Evolutionary conservation across 2,797 vertebrate genomes (phyloP).

Genomic region (Pangasius mekongensis): DNA sequence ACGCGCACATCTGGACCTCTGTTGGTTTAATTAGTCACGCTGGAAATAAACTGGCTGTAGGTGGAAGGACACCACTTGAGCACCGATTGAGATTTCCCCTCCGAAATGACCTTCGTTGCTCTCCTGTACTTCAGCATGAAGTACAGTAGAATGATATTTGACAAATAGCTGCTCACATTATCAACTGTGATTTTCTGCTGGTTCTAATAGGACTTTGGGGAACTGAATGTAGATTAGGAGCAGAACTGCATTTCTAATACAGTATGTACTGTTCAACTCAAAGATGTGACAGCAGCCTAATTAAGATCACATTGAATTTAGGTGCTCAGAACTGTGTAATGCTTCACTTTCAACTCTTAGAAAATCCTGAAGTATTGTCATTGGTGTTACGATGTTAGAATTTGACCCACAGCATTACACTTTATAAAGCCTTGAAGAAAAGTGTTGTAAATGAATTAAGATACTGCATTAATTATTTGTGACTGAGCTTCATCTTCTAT

Average conservation of each 20-base stretch:
- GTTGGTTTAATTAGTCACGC: slow-evolving; percentile 57
- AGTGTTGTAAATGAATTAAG: neutral
- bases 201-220: neutral
- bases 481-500: neutral
- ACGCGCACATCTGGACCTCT: neutral
- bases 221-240: neutral
- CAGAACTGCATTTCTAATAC: neutral
- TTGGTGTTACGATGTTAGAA: neutral
- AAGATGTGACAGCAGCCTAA: slow-evolving; percentile 8
- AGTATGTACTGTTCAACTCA: neutral
- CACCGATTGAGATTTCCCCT: slow-evolving; percentile 36
- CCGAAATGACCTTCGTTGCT: slow-evolving; percentile 8
- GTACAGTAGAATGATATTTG: neutral
- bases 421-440: neutral
- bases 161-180: slow-evolving; percentile 13
- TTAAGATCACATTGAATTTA: slow-evolving; percentile 11
- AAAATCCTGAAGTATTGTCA: neutral
- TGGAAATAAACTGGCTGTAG: slow-evolving; percentile 47
- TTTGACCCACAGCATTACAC: neutral
- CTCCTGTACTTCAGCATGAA: neutral
- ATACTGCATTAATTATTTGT: slow-evolving; percentile 4
- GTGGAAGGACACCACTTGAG: slow-evolving; percentile 43
- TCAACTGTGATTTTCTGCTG: slow-evolving; percentile 6
- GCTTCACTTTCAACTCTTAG: neutral
- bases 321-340: neutral